Base-by-base conservation (phyloP, 2,113 vertebrate genomes). In the Eidolon helvum region DNA sequence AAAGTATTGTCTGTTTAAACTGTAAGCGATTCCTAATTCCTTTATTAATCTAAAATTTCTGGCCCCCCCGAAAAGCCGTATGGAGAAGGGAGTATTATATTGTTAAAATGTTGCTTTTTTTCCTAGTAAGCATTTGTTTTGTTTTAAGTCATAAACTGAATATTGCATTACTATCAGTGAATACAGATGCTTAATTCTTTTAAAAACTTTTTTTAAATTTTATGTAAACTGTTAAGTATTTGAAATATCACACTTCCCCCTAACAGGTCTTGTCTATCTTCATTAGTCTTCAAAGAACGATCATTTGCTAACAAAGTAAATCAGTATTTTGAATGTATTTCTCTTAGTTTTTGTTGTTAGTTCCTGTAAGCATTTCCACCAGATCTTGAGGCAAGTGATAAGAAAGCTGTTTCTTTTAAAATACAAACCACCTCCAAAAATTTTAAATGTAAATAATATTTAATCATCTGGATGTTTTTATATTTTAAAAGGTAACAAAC, bases 251-350 rank as follows among this genome's bases (percentile, higher is more conserved):
- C 89, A 79, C 97, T 98, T 95, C 84, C 53, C 43, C 87, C 90
- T 96, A 88, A 92, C 33, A 59, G 96, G 92, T 94, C 77, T 98
- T 97, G 86, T 98, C 79, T 97, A 24, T 22, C 79, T 98, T 97
- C 97, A 98, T 97, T 98, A 98, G 94, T 97, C 97, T 98, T 98
- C 98, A 97, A 96, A 98, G 94, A 98, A 97, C 93, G 68, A 83
- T 87, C 72, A 97, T 97, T 98, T 97, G 98, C 95, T 97, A 94
- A 97, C 97, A 94, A 98, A 98, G 96, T 98, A 90, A 98, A 98
- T 97, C 80, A 97, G 94, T 98, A 98, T 98, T 98, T 98, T 97
- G 94, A 97, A 86, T 97, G 96, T 98, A 94, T 92, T 98, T 98
- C 97, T 98, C 93, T 97, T 98, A 92, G 94, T 97, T 93, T 90